Evolutionary conservation across 2,797 vertebrate species (phyloP).

Genomic region (Sebastes matsubarae): DNA sequence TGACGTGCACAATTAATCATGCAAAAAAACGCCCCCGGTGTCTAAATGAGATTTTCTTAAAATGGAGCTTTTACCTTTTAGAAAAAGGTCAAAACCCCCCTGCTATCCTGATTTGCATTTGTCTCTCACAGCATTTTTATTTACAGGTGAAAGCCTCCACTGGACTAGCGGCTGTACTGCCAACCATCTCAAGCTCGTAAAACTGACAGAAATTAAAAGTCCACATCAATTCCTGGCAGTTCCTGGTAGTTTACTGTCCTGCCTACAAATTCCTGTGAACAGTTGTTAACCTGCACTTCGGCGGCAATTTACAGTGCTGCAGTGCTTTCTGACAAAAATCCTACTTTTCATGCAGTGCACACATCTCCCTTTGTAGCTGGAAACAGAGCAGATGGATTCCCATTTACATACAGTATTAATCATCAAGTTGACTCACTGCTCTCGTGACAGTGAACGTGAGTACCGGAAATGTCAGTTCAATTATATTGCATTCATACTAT

Average conservation of each 20-base stretch:
- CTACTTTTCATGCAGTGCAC: neutral
- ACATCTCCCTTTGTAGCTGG: constrained; percentile 2
- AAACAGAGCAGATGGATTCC: constrained; percentile 38
- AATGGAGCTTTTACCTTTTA: neutral
- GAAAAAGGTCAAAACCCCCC: neutral
- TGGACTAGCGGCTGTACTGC: neutral
- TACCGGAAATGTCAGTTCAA: constrained; percentile 64
- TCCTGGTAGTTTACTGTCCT: neutral
- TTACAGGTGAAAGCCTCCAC: neutral
- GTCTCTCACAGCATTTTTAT: neutral
- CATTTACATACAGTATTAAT: constrained; percentile 59
- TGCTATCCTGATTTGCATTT: neutral
- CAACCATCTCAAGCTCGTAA: neutral
- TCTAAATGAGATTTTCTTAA: neutral
- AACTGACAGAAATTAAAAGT: neutral
- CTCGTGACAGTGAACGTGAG: constrained; percentile 31
- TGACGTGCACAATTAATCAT: too few relatives aligned
- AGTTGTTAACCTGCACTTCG: neutral
- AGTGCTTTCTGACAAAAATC: neutral
- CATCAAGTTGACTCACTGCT: constrained; percentile 44
- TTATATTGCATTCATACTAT: constrained; percentile 57
- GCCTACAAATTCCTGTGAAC: neutral
- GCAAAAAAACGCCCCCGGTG: too few relatives aligned
- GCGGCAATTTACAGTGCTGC: neutral
- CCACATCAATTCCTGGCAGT: neutral